Base-by-base conservation (phyloP, 2,888 invertebrate species). In the Plagodis pulveraria region DNA sequence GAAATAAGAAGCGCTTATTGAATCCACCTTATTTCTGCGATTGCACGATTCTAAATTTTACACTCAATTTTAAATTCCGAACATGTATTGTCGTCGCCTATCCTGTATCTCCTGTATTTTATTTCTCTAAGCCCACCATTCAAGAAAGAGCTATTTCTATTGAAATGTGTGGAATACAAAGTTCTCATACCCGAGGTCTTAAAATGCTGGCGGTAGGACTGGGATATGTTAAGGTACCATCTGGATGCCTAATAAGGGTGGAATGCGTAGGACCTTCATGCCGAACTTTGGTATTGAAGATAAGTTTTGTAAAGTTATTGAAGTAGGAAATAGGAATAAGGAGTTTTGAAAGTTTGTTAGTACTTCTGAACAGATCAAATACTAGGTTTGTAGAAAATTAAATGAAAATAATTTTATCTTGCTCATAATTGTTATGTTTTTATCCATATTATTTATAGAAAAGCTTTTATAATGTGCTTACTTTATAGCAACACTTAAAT, bases 51-150 rank as follows among this genome's bases (percentile, higher is more conserved):
- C 84, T 86, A 77, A 76, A 83, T 78, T 81, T 83, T 76, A 78
- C 82, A 77, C 83, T 80, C 81, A 85, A 88, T 88, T 89, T 89
- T 80, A 87, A 88, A 89, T 88, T 89, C 87, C 81, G 71, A 84
- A 77, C 79, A 73, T 74, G 86, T 83, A 86, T 87, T 87, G 87
- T 87, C 81, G 85, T 81, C 81, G 82, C 85, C 84, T 86, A 86
- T 86, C 81, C 80, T 81, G 81, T 79, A 87, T 87, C 84, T 82
- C 76, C 75, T 77, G 74, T 84, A 86, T 83, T 84, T 81, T 85
- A 87, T 86, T 78, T 80, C 73, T 70, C 62, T 71, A 70, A 71
- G 60, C 53, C 65, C 12, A 71, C 84, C 80, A 81, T 40, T 62
- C 32, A 72, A 64, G 32, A 9, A 0, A 12, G 63, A 52, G 12